Evolutionary conservation across 2,113 vertebrate genomes (phyloP).

Genomic region (Trogon surrucura): DNA sequence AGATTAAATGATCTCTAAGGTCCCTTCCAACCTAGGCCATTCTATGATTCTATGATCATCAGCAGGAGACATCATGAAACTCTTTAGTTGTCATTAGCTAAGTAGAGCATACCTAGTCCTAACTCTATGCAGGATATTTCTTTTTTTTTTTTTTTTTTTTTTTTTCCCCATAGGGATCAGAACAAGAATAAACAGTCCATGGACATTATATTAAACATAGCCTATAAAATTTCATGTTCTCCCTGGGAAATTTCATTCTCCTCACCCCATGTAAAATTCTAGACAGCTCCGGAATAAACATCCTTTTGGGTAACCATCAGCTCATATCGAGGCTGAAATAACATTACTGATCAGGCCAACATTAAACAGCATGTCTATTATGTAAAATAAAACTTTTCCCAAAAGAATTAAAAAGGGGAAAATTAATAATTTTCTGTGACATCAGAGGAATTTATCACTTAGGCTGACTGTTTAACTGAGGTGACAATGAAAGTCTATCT

Average conservation of each 20-base stretch:
- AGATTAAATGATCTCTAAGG: too few relatives aligned
- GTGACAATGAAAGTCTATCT: background rate
- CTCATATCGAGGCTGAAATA: background rate
- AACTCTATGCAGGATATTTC: background rate
- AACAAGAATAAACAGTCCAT: background rate
- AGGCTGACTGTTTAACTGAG: background rate
- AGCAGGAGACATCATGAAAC: background rate
- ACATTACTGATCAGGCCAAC: background rate
- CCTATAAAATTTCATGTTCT: background rate
- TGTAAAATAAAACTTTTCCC: background rate
- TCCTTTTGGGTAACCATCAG: background rate
- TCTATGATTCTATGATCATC: background rate
- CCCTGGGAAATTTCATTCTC: background rate
- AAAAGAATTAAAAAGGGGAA: background rate
- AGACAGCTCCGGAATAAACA: background rate
- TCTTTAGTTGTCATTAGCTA: background rate
- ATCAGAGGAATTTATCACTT: background rate
- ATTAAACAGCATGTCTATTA: background rate
- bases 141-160: background rate
- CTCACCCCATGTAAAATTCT: background rate
- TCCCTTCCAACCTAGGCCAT: too few relatives aligned
- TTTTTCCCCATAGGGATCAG: background rate
- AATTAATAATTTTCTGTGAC: background rate
- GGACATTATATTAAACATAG: background rate
- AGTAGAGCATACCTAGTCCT: background rate